Evolutionary conservation across 2,113 vertebrate genomes (phyloP).

Genomic region (Ceyx cyanopectus): DNA sequence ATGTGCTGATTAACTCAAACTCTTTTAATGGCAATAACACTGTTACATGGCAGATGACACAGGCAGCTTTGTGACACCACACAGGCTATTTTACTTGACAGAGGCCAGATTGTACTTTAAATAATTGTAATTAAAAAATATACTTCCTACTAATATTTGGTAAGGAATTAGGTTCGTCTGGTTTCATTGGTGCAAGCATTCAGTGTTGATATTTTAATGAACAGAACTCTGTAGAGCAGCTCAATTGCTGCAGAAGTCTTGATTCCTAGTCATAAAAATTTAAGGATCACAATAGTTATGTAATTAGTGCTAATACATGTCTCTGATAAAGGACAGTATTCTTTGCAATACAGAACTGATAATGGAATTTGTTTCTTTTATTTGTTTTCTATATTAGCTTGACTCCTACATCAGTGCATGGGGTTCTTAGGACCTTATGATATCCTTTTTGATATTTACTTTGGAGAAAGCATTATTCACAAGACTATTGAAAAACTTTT

Average conservation of each 20-base stretch:
- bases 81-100: not conserved
- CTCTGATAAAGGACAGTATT: not conserved
- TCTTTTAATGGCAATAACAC: not conserved
- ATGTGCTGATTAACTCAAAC: not conserved
- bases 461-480: not conserved
- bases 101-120: not conserved
- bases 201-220: not conserved
- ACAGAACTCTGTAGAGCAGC: too few relatives aligned
- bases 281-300: not conserved
- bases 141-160: not conserved
- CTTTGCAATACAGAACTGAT: not conserved
- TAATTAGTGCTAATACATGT: not conserved
- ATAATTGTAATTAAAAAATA: not conserved
- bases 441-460: not conserved
- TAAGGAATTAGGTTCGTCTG: not conserved
- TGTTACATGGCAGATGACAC: not conserved
- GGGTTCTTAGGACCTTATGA: not conserved
- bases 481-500: not conserved
- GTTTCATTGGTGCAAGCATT: not conserved
- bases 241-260: not conserved
- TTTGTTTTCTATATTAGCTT: not conserved
- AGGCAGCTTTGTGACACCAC: not conserved
- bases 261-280: not conserved
- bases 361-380: not conserved
- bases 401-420: not conserved